Conservation (phyloP, 2,888 invertebrate genomes). For the Philereme vetulata region DNA sequence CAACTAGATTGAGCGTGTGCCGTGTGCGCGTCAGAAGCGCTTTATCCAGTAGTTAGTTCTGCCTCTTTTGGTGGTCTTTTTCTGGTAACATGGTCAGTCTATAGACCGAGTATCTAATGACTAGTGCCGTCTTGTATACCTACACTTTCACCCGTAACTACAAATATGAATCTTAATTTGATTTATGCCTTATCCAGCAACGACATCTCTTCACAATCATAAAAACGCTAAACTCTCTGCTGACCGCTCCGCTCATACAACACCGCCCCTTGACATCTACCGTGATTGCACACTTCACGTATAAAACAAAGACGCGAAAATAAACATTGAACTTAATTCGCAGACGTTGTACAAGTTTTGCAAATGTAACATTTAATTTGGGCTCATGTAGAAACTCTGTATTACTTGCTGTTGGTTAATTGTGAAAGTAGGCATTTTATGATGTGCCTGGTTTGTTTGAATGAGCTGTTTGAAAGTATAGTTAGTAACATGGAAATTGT, state of each 20-base stretch:
- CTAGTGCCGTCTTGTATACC: too few species aligned
- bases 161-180: too few species aligned
- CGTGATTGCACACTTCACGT: constrained; percentile 35
- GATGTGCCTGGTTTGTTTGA: constrained; percentile 5
- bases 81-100: too few species aligned
- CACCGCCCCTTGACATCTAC: constrained; percentile 5
- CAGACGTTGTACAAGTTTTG: constrained; percentile 22
- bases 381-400: constrained; percentile 10
- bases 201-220: neutral
- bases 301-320: constrained; percentile 30
- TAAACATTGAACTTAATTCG: constrained; percentile 27
- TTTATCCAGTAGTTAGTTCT: too few species aligned
- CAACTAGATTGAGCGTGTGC: too few species aligned
- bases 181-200: neutral
- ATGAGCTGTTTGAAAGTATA: too few species aligned
- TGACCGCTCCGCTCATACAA: constrained; percentile 10
- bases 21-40: too few species aligned
- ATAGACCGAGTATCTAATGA: too few species aligned
- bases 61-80: too few species aligned
- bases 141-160: too few species aligned
- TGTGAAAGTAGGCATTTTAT: constrained; percentile 15
- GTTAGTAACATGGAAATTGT: too few species aligned
- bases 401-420: neutral
- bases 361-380: constrained; percentile 20
- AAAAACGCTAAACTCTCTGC: constrained; percentile 1